Evolutionary conservation across 1,140 invertebrate species (phyloP).

Genomic region (Oryzaephilus surinamensis): DNA sequence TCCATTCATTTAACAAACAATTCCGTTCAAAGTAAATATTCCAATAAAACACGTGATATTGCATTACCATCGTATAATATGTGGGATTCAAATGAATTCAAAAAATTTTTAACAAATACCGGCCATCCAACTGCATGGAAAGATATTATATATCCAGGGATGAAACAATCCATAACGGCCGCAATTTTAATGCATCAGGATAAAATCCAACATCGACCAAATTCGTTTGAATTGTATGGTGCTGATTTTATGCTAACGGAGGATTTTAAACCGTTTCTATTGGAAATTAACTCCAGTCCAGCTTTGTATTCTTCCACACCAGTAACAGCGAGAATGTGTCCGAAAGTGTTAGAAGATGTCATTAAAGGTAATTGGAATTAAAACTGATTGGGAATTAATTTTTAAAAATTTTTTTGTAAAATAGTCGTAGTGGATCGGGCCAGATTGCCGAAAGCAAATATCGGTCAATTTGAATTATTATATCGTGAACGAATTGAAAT

Average conservation of each 20-base stretch:
- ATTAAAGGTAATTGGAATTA: too few species aligned
- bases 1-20: constrained; percentile 90
- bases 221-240: constrained; percentile 87
- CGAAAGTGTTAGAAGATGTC: constrained; percentile 80
- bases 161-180: constrained; percentile 79
- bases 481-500: constrained; percentile 19
- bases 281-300: constrained; percentile 91
- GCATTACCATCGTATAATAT: constrained; percentile 71
- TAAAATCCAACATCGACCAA: constrained; percentile 72
- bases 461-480: constrained; percentile 45
- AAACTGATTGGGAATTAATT: too few species aligned
- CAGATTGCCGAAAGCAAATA: constrained; percentile 38
- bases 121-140: constrained; percentile 69
- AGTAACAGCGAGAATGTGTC: constrained; percentile 77
- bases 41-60: constrained; percentile 66
- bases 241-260: constrained; percentile 89
- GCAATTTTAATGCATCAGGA: constrained; percentile 79
- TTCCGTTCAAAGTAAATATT: constrained; percentile 85
- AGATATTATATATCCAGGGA: constrained; percentile 54
- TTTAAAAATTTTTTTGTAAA: too few species aligned
- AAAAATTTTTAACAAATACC: constrained; percentile 59
- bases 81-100: constrained; percentile 76
- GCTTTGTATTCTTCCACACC: constrained; percentile 81
- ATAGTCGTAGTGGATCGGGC: constrained; percentile 49
- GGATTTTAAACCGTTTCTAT: constrained; percentile 81